Base-by-base conservation (phyloP, 2,797 vertebrate species). In the Siniperca undulata region DNA sequence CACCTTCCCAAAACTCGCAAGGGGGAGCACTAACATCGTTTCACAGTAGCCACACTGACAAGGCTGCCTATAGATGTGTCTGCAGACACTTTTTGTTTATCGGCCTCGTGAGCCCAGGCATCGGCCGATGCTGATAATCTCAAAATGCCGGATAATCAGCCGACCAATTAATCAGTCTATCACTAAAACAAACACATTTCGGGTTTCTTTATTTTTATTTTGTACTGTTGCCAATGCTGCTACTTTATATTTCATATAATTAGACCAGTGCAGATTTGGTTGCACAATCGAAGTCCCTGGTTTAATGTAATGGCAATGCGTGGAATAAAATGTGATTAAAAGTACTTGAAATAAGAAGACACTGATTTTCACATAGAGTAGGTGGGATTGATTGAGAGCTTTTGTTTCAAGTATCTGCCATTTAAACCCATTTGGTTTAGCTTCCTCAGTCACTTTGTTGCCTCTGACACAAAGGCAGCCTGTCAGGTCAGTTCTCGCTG, bases 241-340 rank as follows among this genome's bases (percentile, higher is more conserved):
- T 14, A n/a, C 7, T 48, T 40, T 16, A 46, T 13, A 60, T 71
- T 44, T 67, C 22, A 13, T n/a, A 42, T 50, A 27, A 67, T 56
- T 53, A 17, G 24, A 42, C 5, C 16, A 44, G 50, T 50, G 27
- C 9, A 20, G 46, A 55, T 36, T 73, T 40, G 24, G 34, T 30
- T 56, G 30, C 42, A 52, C 36, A 59, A 5, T 59, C 17, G 34
- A 2, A 38, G 19, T 56, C 11, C 17, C 11, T 68, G 10, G 7
- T 55, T 66, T 48, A 13, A 72, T 40, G 14, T 42, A 42, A 27
- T 70, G 14, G 20, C 19, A 71, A 5, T 14, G 9, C 3, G 0
- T 77, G 11, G 0, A 78, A 20, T 74, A 53, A 71, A 71, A 67
- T 67, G 19, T 74, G 12, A 74, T 70, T 58, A 52, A 50, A 73